Percentiles rank a stretch among this genome's conserved stretches.
These are phyloP conservation scores for Phoenicopterus ruber DNA, from an alignment of 2,113 vertebrate species.

Conservation along the genomic window DNA sequence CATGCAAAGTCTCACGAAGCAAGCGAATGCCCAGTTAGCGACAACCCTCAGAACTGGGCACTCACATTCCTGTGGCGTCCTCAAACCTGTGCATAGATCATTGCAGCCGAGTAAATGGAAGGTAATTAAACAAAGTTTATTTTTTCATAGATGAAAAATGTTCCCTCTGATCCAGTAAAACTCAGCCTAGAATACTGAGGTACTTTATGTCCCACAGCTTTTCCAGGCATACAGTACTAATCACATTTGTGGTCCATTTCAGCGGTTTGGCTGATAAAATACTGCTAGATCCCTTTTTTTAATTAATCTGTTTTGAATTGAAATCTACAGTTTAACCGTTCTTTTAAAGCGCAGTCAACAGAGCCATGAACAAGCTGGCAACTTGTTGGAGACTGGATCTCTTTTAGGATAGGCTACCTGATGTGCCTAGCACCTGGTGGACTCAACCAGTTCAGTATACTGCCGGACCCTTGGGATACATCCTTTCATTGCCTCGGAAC, in stretches of 20 bases:
- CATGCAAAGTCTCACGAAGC: neutral
- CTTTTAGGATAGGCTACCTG: neutral
- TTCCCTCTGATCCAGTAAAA: neutral
- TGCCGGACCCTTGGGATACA: too few species aligned
- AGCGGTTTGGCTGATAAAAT: neutral
- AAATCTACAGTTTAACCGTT: neutral
- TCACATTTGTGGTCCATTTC: neutral
- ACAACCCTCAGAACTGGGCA: neutral
- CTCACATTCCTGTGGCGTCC: neutral
- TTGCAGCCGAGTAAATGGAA: neutral
- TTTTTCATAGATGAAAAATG: neutral
- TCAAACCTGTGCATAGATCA: neutral
- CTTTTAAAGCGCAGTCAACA: neutral
- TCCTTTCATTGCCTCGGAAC: neutral
- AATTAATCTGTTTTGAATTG: neutral
- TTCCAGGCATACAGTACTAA: neutral
- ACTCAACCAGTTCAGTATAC: neutral
- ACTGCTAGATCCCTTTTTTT: neutral
- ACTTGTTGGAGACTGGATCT: neutral
- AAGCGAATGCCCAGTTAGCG: neutral
- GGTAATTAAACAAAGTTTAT: neutral
- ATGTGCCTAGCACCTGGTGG: neutral
- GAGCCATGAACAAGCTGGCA: neutral
- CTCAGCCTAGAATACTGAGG: neutral
- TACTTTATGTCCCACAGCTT: neutral